Percentiles rank a stretch among this genome's conserved stretches.
These are phyloP conservation scores for Aegotheles bennettii DNA, from an alignment of 2,113 vertebrate species.

Conservation along the genomic window DNA sequence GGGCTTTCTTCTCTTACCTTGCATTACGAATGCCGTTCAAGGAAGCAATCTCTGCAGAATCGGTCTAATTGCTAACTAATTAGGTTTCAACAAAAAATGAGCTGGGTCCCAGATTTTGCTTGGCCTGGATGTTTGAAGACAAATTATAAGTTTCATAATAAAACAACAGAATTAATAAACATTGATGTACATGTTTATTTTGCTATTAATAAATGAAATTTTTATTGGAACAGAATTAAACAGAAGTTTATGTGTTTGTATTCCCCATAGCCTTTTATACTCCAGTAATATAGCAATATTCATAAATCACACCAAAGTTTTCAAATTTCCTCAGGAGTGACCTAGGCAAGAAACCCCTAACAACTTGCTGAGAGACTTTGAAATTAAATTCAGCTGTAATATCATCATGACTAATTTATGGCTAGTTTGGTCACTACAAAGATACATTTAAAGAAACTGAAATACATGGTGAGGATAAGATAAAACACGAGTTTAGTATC, in stretches of 20 bases:
- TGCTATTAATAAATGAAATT: conserved; percentile 42
- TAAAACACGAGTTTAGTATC: not conserved
- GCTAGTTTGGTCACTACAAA: not conserved
- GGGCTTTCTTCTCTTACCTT: not conserved
- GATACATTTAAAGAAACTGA: conserved; percentile 10
- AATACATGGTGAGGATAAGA: not conserved
- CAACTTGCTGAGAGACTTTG: conserved; percentile 48
- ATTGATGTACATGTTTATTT: conserved; percentile 52
- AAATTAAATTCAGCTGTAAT: conserved; percentile 61
- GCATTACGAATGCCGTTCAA: not conserved
- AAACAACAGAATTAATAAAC: conserved; percentile 14
- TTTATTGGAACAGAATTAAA: conserved; percentile 41
- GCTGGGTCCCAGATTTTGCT: not conserved
- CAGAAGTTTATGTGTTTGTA: conserved; percentile 27
- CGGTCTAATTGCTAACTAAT: conserved; percentile 3
- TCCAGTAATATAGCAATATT: conserved; percentile 14
- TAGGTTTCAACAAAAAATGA: not conserved
- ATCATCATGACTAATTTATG: conserved; percentile 42
- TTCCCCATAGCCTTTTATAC: conserved; percentile 11
- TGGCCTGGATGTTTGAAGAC: conserved; percentile 20
- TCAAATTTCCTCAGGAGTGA: conserved; percentile 52
- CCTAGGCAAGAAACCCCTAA: conserved; percentile 47
- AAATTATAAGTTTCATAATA: not conserved
- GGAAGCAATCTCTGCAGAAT: not conserved
- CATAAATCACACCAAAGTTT: conserved; percentile 52